phyloP scores from a whole-genome alignment of 2,113 vertebrate genomes.

The Chitala chitala region DNA sequence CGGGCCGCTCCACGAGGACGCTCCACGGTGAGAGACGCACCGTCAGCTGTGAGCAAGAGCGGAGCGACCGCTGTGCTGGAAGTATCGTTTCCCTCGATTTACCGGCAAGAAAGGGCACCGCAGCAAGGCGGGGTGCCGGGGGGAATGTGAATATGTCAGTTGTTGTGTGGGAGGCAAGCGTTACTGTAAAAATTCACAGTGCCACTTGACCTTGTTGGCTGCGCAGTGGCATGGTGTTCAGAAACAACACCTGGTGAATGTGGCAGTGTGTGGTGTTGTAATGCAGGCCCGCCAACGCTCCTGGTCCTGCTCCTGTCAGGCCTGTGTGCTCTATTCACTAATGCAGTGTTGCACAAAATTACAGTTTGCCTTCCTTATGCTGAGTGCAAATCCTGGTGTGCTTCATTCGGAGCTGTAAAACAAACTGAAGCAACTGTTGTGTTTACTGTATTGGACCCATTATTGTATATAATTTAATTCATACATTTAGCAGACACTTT shows the following conservation, averaged over 20 bases:
- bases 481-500: too few species aligned
- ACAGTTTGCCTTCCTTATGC: too few species aligned
- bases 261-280: background rate
- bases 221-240: background rate
- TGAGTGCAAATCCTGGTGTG: too few species aligned
- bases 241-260: background rate
- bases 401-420: too few species aligned
- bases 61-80: constrained; percentile 14
- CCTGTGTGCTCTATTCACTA: too few species aligned
- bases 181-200: background rate
- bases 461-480: too few species aligned
- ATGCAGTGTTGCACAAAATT: too few species aligned
- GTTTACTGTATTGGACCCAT: too few species aligned
- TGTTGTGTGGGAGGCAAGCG: background rate
- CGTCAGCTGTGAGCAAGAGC: background rate
- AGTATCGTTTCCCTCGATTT: background rate
- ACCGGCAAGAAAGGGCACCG: background rate
- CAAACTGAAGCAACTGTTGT: too few species aligned
- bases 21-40: too few species aligned
- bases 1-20: constrained; percentile 1
- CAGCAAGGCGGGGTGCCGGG: background rate
- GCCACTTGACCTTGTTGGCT: background rate
- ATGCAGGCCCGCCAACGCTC: too few species aligned
- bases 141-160: constrained; percentile 10
- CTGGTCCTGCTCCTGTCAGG: background rate